Base-by-base conservation (phyloP, 2,797 vertebrate species). In the Triplophysa yarkandensis region DNA sequence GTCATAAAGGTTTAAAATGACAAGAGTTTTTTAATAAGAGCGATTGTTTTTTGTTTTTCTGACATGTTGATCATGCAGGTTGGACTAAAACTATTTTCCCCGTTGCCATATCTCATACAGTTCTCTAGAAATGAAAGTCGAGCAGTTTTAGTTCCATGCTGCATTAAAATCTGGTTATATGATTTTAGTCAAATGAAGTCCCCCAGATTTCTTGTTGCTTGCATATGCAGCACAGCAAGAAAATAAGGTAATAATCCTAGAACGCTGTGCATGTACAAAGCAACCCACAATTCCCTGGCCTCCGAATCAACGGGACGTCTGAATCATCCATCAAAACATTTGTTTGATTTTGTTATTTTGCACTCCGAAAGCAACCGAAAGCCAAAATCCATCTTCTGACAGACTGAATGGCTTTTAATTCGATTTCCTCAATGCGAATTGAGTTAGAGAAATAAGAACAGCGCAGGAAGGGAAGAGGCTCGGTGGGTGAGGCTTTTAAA, bases 391-490 rank as follows among this genome's bases (percentile, higher is more conserved):
- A 73, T 82, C 72, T 78, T 78, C 68, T 71, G 78, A 78, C 32
- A 28, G 57, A 44, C 78, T 72, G 72, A 70, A 71, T 76, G 58
- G 65, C 64, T 78, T 64, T 69, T 77, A 68, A 80, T 82, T 82
- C 13, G 30, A 80, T 82, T 80, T 73, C 27, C 64, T 80, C 32
- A 65, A 68, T 69, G 78, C n/a, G 60, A 74, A 80, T 82, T 60
- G 68, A 78, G 75, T 82, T 82, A 76, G 67, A 39, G 60, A 76
- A 76, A 78, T 62, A 75, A 72, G 66, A 70, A 64, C 70, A 70
- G 50, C 14, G 14, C 41, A 41, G 57, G 48, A 68, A 36, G 57
- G 43, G 43, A 68, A 65, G 14, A 54, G 64, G 23, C n/a, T n/a
- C 21, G 25, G 8, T 28, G 16, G 41, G 21, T 4, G 25, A 58